Evolutionary conservation across 2,797 vertebrate species (phyloP).

Genomic region (Ficedula albicollis): DNA sequence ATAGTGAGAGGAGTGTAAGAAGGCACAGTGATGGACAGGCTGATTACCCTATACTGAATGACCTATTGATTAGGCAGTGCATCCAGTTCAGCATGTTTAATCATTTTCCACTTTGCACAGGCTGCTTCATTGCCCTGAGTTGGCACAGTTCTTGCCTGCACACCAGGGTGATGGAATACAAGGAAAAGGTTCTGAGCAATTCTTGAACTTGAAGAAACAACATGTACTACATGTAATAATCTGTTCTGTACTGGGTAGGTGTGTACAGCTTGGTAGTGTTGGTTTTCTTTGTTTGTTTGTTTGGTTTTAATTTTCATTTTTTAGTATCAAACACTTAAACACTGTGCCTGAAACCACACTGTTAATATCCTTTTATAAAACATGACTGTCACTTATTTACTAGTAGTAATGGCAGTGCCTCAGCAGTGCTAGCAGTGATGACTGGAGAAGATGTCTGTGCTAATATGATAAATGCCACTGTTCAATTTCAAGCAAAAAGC

Average conservation of each 20-base stretch:
- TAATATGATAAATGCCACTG: background rate
- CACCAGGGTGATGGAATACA: background rate
- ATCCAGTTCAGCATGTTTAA: background rate
- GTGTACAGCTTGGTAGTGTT: background rate
- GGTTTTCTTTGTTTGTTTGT: background rate
- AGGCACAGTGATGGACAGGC: background rate
- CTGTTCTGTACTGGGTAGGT: background rate
- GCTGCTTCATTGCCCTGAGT: background rate
- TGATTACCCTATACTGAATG: background rate
- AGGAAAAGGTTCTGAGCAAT: background rate
- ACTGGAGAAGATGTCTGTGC: background rate
- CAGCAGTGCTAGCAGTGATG: background rate
- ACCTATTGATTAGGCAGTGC: background rate
- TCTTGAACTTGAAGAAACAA: background rate
- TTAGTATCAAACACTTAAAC: background rate
- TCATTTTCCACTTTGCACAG: background rate
- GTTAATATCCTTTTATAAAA: background rate
- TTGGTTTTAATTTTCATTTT: background rate
- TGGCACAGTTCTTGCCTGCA: background rate
- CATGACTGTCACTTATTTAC: background rate
- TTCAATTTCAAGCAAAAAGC: background rate
- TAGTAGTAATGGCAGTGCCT: background rate
- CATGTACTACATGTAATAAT: background rate
- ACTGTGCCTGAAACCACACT: background rate
- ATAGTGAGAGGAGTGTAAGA: background rate